Evolutionary conservation across 2,797 vertebrate genomes (phyloP).

Genomic region (Pseudotriccus pelzelni): DNA sequence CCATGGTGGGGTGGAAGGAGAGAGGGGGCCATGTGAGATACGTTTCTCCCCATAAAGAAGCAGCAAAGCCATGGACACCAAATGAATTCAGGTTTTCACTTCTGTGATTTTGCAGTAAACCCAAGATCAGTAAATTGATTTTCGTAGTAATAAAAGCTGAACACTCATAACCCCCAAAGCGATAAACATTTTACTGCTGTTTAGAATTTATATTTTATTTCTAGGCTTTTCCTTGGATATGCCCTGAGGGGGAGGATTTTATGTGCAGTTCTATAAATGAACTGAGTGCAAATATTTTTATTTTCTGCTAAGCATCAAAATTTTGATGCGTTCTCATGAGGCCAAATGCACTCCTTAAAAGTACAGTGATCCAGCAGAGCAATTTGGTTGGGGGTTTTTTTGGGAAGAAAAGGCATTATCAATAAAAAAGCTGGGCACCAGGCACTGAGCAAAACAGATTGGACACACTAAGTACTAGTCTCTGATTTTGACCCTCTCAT

Average conservation of each 20-base stretch:
- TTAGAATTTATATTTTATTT: constrained; percentile 73
- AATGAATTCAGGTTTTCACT: constrained; percentile 51
- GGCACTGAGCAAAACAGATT: neutral
- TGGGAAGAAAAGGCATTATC: neutral
- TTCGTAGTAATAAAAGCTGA: constrained; percentile 70
- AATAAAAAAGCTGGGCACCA: neutral
- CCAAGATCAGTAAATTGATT: constrained; percentile 71
- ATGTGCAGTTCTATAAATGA: constrained; percentile 62
- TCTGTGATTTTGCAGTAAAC: constrained; percentile 64
- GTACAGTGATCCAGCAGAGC: neutral
- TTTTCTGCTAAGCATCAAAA: constrained; percentile 66
- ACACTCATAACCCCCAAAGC: constrained; percentile 67
- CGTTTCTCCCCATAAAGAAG: neutral
- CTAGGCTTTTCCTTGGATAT: constrained; percentile 45
- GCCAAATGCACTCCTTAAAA: constrained; percentile 26
- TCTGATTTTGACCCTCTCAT: neutral
- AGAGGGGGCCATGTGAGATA: fast-evolving
- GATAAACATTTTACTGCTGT: constrained; percentile 72
- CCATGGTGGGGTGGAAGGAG: fast-evolving
- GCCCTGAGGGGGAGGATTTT: constrained; percentile 48
- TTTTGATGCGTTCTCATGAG: constrained; percentile 52
- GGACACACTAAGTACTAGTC: neutral
- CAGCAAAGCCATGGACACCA: neutral
- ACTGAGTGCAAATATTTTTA: constrained; percentile 70
- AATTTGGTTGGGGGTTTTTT: neutral